Evolutionary conservation across 1,140 invertebrate genomes (phyloP).

Genomic region (Stegodyphus dumicola): DNA sequence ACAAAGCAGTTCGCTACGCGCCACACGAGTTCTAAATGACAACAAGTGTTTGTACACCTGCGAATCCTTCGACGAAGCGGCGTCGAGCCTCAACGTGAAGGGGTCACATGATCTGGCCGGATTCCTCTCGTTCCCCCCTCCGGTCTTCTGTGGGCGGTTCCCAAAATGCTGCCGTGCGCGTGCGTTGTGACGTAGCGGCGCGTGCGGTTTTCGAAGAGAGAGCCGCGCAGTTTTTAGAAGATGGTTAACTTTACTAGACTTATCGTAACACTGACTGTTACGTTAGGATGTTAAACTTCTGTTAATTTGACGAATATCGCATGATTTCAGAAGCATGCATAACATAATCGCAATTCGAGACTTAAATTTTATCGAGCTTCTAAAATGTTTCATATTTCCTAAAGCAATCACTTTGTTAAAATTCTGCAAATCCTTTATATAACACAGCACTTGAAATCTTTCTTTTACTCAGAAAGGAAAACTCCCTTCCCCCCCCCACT

Average conservation of each 20-base stretch:
- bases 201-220: conserved; percentile 1
- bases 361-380: no score
- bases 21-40: neutral
- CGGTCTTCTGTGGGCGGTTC: conserved; percentile 1
- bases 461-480: no score
- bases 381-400: no score
- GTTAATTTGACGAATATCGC: no score
- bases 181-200: conserved; percentile 30
- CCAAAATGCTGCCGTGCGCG: conserved; percentile 36
- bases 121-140: neutral
- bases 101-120: conserved; percentile 16
- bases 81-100: neutral
- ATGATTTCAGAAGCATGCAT: no score
- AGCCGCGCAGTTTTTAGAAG: neutral
- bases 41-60: conserved; percentile 41
- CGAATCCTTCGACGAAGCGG: conserved; percentile 23
- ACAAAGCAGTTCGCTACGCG: neutral
- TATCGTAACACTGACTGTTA: no score
- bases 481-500: no score
- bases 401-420: no score
- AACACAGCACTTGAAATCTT: neutral
- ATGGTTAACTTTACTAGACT: no score
- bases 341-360: no score
- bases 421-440: neutral
- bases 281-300: no score